Base-by-base conservation (phyloP, 2,888 invertebrate species). In the Steinernema scapterisci region DNA sequence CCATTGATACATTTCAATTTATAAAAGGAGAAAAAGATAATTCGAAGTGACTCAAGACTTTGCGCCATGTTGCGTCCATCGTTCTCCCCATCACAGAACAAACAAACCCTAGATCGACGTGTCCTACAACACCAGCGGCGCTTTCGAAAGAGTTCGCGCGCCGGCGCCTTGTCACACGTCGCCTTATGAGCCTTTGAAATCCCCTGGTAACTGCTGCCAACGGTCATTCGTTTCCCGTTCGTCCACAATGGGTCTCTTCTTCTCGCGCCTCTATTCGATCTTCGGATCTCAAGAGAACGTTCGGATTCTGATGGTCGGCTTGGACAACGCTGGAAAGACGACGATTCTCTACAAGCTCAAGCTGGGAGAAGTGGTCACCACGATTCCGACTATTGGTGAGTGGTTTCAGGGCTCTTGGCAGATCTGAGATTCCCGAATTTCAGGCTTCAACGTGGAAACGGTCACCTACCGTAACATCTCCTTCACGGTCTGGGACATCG, bases 371-470 rank as follows among this genome's bases (percentile, higher is more conserved):
- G 63, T 63, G 31, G n/a, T 63, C 63, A 63, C 63, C 1, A 63
- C 63, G 1, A 63, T 63, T 31, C 63, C 63, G 1, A 63, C 63
- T 16, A n/a, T 63, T 63, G 63, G 63, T 63, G 16, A 13, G 63
- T 19, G 19, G 16, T 5, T 48, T 48, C 48, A n/a, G 3, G 7
- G 45, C 45, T 7, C 16, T n/a, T n/a, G n/a, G n/a, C n/a, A 23
- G 3, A 52, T 21, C 21, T 52, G 11, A 5, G 11, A n/a, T 21
- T 9, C 21, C 2, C 16, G 9, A 2, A 13, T 27, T 63, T 31
- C 63, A 63, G 63, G 63, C 11, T 63, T 63, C 63, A 63, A 63
- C 63, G 63, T 63, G 63, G 63, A 63, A 31, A 63, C 63, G 27
- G 63, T 63, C 31, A 7, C 27, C 27, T 63, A 63, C 63, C 9